phyloP scores from a whole-genome alignment of 2,113 vertebrate species.

The Merops nubicus region DNA sequence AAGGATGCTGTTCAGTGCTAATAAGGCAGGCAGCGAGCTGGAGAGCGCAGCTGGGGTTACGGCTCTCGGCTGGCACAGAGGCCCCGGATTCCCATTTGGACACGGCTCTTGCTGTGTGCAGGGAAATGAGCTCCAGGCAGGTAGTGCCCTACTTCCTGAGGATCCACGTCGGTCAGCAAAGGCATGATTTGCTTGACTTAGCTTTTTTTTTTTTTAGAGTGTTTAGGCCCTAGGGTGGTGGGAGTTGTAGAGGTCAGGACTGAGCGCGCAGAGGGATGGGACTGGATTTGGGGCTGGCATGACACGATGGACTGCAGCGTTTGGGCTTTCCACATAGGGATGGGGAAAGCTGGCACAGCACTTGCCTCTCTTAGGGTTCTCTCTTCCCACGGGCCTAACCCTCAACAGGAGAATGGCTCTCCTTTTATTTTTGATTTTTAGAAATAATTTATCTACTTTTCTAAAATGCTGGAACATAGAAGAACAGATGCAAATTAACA shows the following conservation, averaged over 20 bases:
- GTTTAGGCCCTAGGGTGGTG: not conserved
- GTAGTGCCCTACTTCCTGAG: constrained; percentile 42
- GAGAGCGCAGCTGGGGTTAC: constrained; percentile 59
- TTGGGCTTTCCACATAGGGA: not conserved
- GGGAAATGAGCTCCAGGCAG: constrained; percentile 61
- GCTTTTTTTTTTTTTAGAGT: not conserved
- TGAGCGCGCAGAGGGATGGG: not conserved
- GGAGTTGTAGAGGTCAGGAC: not conserved
- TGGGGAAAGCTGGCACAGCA: not conserved
- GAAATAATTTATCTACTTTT: not conserved
- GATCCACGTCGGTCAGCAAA: constrained; percentile 23
- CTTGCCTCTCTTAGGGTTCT: not conserved
- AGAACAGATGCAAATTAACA: constrained; percentile 57
- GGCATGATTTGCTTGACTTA: constrained; percentile 7
- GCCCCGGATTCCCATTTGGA: not conserved
- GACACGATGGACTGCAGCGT: not conserved
- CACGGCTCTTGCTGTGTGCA: not conserved
- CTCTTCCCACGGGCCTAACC: not conserved
- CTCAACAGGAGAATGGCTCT: not conserved
- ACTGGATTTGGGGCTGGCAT: not conserved
- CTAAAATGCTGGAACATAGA: not conserved
- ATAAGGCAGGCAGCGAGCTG: constrained; percentile 45
- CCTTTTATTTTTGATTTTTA: not conserved
- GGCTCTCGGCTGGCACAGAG: not conserved
- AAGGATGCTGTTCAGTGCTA: constrained; percentile 61